Conservation (phyloP, 1,140 invertebrate species). For the Drosophila sp. region DNA sequence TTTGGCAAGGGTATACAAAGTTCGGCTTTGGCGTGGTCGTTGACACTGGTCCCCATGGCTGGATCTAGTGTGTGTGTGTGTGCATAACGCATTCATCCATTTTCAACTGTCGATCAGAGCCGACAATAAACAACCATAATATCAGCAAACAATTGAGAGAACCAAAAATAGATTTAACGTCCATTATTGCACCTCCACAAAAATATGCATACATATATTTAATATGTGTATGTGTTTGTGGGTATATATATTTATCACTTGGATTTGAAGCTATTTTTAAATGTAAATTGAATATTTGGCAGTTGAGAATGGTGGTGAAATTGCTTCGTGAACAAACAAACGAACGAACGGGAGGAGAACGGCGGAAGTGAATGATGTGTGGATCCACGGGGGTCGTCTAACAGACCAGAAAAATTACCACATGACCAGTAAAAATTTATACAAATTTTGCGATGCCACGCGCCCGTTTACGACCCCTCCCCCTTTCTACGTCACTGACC, state of each 20-base stretch:
- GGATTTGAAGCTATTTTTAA: constrained; percentile 56
- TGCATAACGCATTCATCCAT: constrained; percentile 7
- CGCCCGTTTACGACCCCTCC: neutral
- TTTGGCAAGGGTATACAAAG: no score
- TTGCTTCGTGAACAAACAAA: no score
- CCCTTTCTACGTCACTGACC: neutral
- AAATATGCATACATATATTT: neutral
- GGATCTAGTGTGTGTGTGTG: neutral
- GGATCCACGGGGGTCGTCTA: no score
- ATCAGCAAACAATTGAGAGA: constrained; percentile 6
- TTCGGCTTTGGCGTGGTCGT: no score
- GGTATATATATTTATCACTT: constrained; percentile 53
- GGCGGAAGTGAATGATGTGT: no score
- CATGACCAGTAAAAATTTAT: constrained; percentile 48
- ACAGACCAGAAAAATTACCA: constrained; percentile 39
- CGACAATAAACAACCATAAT: constrained; percentile 35
- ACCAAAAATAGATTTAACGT: constrained; percentile 44
- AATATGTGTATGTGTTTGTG: neutral
- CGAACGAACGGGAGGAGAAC: no score
- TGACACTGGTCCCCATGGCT: no score
- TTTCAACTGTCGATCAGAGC: constrained; percentile 13
- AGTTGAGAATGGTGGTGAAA: neutral
- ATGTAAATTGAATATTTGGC: constrained; percentile 38
- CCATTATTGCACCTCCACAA: constrained; percentile 12
- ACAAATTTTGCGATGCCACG: constrained; percentile 3